Base-by-base conservation (phyloP, 2,888 invertebrate species). In the Melanotus villosus region DNA sequence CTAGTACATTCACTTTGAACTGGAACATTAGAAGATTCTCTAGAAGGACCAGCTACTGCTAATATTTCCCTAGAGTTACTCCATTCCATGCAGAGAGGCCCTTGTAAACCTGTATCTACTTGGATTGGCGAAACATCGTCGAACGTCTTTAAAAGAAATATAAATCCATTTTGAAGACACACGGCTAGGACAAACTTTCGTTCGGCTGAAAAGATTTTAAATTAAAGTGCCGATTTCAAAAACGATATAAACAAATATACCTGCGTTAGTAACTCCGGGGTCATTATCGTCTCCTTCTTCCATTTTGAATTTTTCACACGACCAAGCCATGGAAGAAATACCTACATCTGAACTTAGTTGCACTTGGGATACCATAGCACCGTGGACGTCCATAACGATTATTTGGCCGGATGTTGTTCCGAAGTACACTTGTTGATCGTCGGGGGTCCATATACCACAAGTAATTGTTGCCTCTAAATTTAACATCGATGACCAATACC, bases 401-500 rank as follows among this genome's bases (percentile, higher is more conserved):
- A 98, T 91, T 85, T 97, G 96, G 0, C 98, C 98, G 68, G 94
- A 93, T 4, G 95, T 95, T 5, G 97, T 98, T 58, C 98, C 98
- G 81, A 98, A 96, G 86, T 98, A 96, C 59, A 98, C 98, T 88
- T 97, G 96, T 81, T 95, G 94, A 84, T 98, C 98, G 81, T 98
- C 97, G 0, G 98, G 98, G 9, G 97, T 96, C 98, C 99, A 99
- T 80, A 97, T 95, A 41, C 98, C 99, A 83, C 97, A 97, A 0
- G 96, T 96, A 79, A 99, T 97, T 64, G 94, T 92, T 14, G 96
- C 93, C 82, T 97, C 97, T 75, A 98, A 88, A 79, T 98, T 97
- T 72, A 98, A 86, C 96, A 97, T 96, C 50, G 97, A 96, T 0
- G 98, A 98, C 99, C 99, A 99, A 85, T 98, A 98, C 6, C 99